Percentiles rank a stretch among this genome's conserved stretches.
Evolutionary conservation across 1,140 invertebrate genomes (phyloP).

Genomic region (Gryon sp.): DNA sequence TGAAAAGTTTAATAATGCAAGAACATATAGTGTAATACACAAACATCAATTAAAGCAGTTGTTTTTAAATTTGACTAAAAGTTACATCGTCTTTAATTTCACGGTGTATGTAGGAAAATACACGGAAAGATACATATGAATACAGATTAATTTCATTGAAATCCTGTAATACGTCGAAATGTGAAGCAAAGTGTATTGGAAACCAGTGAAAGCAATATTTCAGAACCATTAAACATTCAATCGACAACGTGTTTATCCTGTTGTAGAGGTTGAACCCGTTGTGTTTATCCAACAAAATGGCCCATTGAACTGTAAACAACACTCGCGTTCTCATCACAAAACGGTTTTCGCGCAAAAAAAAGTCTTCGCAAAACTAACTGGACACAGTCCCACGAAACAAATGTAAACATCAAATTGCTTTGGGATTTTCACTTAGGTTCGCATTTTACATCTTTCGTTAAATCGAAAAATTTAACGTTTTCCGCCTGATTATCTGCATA

Average conservation of each 20-base stretch:
- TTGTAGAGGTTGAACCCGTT: conserved; percentile 23
- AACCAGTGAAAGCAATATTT: conserved; percentile 30
- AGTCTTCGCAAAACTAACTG: background rate
- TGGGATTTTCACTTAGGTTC: conserved; percentile 37
- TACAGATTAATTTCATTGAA: conserved; percentile 14
- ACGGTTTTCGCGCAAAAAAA: conserved; percentile 29
- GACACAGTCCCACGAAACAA: conserved; percentile 35
- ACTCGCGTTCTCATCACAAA: background rate
- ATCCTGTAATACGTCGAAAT: background rate
- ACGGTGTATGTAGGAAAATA: background rate
- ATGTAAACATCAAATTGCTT: conserved; percentile 13
- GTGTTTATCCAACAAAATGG: conserved; percentile 48
- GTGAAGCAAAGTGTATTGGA: conserved; percentile 17
- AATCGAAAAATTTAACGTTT: too few relatives aligned
- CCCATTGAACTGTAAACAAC: conserved; percentile 47
- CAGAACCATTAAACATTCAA: conserved; percentile 45
- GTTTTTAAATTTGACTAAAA: too few relatives aligned
- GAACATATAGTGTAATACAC: too few relatives aligned
- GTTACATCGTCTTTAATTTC: too few relatives aligned
- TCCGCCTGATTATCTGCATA: conserved; percentile 53
- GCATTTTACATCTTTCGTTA: too few relatives aligned
- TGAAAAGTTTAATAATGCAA: too few relatives aligned
- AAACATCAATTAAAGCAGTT: too few relatives aligned
- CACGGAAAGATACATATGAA: conserved; percentile 1
- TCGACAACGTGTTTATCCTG: conserved; percentile 37